Evolutionary conservation across 2,113 vertebrate species (phyloP), one percentile per base, ranked within the genome.

Genomic region (Gorsachius goisagi): DNA sequence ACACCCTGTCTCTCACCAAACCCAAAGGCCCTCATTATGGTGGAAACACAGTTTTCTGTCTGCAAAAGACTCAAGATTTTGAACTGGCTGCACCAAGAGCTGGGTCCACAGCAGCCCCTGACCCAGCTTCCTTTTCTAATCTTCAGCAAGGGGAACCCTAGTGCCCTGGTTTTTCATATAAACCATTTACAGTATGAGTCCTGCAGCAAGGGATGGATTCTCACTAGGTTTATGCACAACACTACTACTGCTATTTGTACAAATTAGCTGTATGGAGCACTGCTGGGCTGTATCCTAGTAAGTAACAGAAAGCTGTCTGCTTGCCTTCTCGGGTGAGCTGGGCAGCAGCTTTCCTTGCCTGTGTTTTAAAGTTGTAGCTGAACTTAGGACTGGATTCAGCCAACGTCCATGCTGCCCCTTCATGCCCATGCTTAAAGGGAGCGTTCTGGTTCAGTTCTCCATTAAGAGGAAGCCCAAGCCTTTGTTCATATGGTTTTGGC

Each of bases 371-470:
- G 19, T 23, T 35, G 21, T 16, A 76, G 58, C 75, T 79, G 63
- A 91, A 58, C 9, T 66, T 44, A 24, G 22, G 41, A 56, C n/a
- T 88, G 55, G 35, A 68, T 79, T 88, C 67, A 80, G 19, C 14
- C 75, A 62, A 1, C 0, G 0, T 22, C 45, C 55, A 39, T 41
- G 6, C 21, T 83, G 14, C 16, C 30, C 28, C 19, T 74, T 59
- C 47, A 13, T 6, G 12, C 32, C 47, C 47, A 12, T 27, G 28
- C 33, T 71, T 37, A 21, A 50, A 80, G 80, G 3, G 26, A 60
- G 26, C 15, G 5, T 41, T 80, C 64, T 45, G 37, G 14, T 75
- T 45, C 39, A 67, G 56, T 2, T 88, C 37, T 50, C 56, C 12
- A 4, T 32, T 47, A 59, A 52, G 53, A 90, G 53, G 33, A 85